Evolutionary conservation across 2,113 vertebrate genomes (phyloP).

Genomic region (Agapornis roseicollis): DNA sequence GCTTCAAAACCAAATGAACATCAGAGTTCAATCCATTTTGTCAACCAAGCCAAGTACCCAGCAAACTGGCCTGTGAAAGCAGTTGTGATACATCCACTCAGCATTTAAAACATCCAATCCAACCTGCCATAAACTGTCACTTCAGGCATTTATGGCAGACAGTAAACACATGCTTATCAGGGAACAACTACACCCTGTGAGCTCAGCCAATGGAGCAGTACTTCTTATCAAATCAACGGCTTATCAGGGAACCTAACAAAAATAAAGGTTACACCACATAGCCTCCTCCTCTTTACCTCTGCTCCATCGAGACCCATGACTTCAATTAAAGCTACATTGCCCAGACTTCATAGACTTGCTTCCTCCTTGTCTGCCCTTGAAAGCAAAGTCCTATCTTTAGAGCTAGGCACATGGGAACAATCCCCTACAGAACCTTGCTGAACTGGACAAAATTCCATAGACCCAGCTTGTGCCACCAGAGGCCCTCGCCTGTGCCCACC

Average conservation of each 20-base stretch:
- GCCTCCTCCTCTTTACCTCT: slow-evolving; percentile 55
- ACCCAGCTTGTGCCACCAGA: background rate
- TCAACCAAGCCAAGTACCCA: background rate
- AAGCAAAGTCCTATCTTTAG: background rate
- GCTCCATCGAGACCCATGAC: background rate
- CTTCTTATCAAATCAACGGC: slow-evolving; percentile 79
- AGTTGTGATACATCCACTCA: slow-evolving; percentile 8
- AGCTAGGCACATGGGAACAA: background rate
- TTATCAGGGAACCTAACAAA: slow-evolving; percentile 72
- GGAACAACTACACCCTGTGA: slow-evolving; percentile 81
- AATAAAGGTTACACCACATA: slow-evolving; percentile 54
- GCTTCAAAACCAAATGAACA: background rate
- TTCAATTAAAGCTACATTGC: slow-evolving; percentile 33
- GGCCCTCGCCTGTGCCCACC: fast-evolving
- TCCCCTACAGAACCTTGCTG: background rate
- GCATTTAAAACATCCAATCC: slow-evolving; percentile 66
- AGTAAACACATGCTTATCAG: slow-evolving; percentile 84
- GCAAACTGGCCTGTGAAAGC: background rate
- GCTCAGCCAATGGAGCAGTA: slow-evolving; percentile 84
- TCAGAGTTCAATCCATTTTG: background rate
- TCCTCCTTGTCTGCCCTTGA: slow-evolving; percentile 51
- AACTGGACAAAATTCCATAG: background rate
- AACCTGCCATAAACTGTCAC: slow-evolving; percentile 77
- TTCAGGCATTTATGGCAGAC: slow-evolving; percentile 83
- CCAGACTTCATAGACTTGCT: background rate